Evolutionary conservation across 1,140 invertebrate species (phyloP).

Genomic region (Drosophila bocqueti): DNA sequence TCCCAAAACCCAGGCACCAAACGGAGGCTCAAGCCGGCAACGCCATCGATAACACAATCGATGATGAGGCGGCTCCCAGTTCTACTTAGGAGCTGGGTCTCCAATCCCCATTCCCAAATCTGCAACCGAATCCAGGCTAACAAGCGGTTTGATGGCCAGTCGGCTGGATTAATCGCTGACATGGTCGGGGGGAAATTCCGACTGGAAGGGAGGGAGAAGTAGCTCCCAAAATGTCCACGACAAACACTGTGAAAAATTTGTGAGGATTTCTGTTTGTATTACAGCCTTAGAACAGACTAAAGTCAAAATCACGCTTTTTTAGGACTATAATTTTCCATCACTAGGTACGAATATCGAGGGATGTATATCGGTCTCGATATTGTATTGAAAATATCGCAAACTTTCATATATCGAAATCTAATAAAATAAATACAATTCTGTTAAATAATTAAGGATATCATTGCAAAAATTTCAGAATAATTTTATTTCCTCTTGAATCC

Average conservation of each 20-base stretch:
- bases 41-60: conserved; percentile 84
- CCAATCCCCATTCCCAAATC: conserved; percentile 28
- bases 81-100: conserved; percentile 13
- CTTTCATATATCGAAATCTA: too few relatives aligned
- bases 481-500: too few relatives aligned
- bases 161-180: conserved; percentile 81
- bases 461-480: too few relatives aligned
- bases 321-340: too few relatives aligned
- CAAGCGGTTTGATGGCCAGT: conserved; percentile 72
- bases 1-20: not conserved
- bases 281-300: not conserved
- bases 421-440: too few relatives aligned
- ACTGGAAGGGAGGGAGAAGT: conserved; percentile 6
- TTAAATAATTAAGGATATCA: too few relatives aligned
- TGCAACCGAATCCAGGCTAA: conserved; percentile 47
- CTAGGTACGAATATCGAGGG: too few relatives aligned
- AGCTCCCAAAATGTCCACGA: conserved; percentile 33
- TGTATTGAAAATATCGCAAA: too few relatives aligned
- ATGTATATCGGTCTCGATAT: too few relatives aligned
- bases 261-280: not conserved
- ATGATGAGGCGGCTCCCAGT: conserved; percentile 60
- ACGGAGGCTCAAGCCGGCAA: conserved; percentile 50
- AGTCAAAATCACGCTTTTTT: too few relatives aligned
- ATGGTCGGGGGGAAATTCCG: conserved; percentile 52
- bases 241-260: not conserved